Evolutionary conservation across 1,140 invertebrate species (phyloP).

Genomic region (Pachyrhynchus sulphureomaculatus): DNA sequence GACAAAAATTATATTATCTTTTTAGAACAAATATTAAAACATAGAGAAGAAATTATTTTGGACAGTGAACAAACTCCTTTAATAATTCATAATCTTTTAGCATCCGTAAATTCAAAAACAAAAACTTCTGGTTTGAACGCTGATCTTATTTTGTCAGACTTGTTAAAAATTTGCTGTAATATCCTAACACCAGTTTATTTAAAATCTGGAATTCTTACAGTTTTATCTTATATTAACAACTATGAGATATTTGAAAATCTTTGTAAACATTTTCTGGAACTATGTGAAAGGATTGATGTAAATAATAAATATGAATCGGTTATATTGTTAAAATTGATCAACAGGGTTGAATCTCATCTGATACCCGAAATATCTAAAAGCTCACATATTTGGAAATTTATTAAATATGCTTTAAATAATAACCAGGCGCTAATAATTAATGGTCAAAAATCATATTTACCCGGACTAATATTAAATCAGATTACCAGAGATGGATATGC

Average conservation of each 20-base stretch:
- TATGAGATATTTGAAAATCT: conserved; percentile 52
- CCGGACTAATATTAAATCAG: conserved; percentile 55
- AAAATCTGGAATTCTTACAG: conserved; percentile 52
- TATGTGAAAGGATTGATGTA: conserved; percentile 49
- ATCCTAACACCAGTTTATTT: conserved; percentile 51
- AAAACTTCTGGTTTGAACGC: conserved; percentile 34
- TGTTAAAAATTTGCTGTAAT: conserved; percentile 44
- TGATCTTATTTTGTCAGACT: conserved; percentile 47
- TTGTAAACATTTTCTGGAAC: conserved; percentile 43
- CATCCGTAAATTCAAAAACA: conserved; percentile 40
- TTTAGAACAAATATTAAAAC: conserved; percentile 30
- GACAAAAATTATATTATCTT: conserved; percentile 8
- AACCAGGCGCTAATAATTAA: conserved; percentile 33
- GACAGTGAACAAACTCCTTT: conserved; percentile 64
- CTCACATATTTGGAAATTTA: conserved; percentile 51
- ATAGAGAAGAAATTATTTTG: conserved; percentile 58
- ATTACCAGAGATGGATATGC: conserved; percentile 61
- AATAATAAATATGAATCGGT: conserved; percentile 54
- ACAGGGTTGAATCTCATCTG: conserved; percentile 49
- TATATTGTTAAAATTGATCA: conserved; percentile 52
- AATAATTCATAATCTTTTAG: conserved; percentile 55
- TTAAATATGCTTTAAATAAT: conserved; percentile 51
- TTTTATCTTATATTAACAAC: conserved; percentile 59
- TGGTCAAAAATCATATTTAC: conserved; percentile 24
- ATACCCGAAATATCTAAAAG: conserved; percentile 31